These are phyloP conservation scores for Pseudococcus jackbeardsleyi DNA, from an alignment of 2,888 invertebrate genomes.

Conservation along the genomic window DNA sequence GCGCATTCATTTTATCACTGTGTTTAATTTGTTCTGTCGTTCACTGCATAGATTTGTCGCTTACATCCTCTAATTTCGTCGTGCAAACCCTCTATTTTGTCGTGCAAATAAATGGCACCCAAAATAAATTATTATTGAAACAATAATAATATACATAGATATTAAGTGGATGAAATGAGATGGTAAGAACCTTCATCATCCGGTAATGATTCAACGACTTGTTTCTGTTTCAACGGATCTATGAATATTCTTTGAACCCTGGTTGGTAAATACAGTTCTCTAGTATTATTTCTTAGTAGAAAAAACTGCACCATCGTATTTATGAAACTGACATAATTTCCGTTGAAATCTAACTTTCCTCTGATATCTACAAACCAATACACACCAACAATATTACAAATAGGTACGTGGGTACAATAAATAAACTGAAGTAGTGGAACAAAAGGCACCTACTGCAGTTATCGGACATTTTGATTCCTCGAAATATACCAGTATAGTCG, in stretches of 20 bases:
- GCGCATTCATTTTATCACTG: too few species aligned
- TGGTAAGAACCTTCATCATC: constrained; percentile 69
- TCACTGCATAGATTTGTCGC: too few species aligned
- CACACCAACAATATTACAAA: too few species aligned
- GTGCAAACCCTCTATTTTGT: too few species aligned
- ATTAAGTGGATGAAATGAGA: too few species aligned
- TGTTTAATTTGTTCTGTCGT: too few species aligned
- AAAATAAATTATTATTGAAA: too few species aligned
- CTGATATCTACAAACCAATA: constrained; percentile 71
- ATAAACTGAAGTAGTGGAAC: too few species aligned
- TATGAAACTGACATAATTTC: constrained; percentile 95
- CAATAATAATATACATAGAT: too few species aligned
- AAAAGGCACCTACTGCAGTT: constrained; percentile 73
- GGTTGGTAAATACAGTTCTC: constrained; percentile 90
- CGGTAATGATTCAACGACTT: constrained; percentile 69
- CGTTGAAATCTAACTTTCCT: constrained; percentile 86
- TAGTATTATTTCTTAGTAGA: constrained; percentile 82
- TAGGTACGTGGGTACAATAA: too few species aligned
- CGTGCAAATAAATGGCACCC: too few species aligned
- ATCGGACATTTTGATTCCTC: constrained; percentile 83
- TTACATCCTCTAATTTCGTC: too few species aligned
- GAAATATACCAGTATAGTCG: constrained; percentile 85
- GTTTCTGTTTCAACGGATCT: constrained; percentile 81
- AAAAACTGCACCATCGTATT: constrained; percentile 97
- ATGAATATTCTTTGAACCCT: constrained; percentile 85